A percentile compares a stretch with the other conserved stretches of the same genome.
Conservation (phyloP, 2,888 invertebrate species). For the Andrena marginata region DNA sequence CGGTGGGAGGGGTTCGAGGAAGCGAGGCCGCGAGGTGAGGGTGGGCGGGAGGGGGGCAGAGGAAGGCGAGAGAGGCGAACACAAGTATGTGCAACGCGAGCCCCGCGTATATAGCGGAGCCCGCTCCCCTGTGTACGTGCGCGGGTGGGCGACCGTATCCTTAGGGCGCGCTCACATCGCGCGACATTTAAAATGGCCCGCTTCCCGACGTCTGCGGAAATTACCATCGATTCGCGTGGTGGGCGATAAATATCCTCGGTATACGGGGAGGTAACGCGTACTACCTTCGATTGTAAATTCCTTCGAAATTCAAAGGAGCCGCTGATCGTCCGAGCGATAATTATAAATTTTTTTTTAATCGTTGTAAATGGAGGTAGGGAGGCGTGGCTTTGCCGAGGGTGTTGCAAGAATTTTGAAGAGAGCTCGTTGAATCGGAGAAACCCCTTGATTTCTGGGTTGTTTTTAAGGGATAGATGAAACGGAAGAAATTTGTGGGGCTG, state of each 20-base stretch:
- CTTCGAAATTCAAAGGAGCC: too few relatives aligned
- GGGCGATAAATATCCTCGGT: too few relatives aligned
- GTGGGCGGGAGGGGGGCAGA: constrained; percentile 43
- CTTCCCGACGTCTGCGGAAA: neutral
- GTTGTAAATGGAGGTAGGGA: too few relatives aligned
- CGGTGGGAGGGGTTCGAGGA: constrained; percentile 52
- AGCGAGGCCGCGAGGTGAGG: constrained; percentile 44
- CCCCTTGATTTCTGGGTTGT: too few relatives aligned
- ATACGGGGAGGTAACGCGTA: too few relatives aligned
- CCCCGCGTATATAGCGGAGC: constrained; percentile 73
- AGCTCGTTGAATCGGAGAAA: too few relatives aligned
- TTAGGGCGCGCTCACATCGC: constrained; percentile 78
- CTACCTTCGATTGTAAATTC: too few relatives aligned
- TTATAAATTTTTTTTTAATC: too few relatives aligned
- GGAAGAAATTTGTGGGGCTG: neutral
- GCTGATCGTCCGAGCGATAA: too few relatives aligned
- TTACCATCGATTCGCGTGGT: constrained; percentile 9
- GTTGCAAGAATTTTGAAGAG: too few relatives aligned
- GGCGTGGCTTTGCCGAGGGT: too few relatives aligned
- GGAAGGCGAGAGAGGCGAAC: constrained; percentile 66
- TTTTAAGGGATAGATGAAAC: neutral
- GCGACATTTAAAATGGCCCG: constrained; percentile 18
- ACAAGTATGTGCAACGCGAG: constrained; percentile 78
- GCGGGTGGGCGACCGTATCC: constrained; percentile 80
- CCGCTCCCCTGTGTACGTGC: constrained; percentile 73